Conservation (phyloP, 2,888 invertebrate species). For the Lasioglossum oenotherae region DNA sequence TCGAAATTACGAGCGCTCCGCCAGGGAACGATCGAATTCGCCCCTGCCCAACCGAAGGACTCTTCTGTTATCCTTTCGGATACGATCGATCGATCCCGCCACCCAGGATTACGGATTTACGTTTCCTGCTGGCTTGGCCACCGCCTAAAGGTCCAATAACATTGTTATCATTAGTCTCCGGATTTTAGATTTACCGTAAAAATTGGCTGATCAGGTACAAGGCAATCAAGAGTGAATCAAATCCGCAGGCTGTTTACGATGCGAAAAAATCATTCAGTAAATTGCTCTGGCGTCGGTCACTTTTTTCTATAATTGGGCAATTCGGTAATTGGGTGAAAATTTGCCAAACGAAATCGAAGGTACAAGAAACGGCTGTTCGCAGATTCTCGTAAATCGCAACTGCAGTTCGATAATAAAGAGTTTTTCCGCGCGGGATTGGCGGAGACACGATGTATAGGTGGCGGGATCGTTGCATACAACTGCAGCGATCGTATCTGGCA, state of each 20-base stretch:
- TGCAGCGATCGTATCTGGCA: slow-evolving; percentile 39
- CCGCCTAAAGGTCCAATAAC: neutral
- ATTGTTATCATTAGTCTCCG: neutral
- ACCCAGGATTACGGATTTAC: slow-evolving; percentile 1
- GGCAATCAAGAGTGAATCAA: neutral
- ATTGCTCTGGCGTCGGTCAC: neutral
- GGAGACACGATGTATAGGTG: slow-evolving; percentile 24
- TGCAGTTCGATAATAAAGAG: slow-evolving; percentile 22
- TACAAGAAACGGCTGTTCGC: neutral
- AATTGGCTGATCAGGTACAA: neutral
- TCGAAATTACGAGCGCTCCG: slow-evolving; percentile 25
- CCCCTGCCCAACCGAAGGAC: neutral
- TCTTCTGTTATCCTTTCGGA: slow-evolving; percentile 2
- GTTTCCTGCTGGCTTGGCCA: neutral
- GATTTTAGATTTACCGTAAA: neutral
- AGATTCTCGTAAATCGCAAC: neutral
- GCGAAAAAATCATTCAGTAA: neutral
- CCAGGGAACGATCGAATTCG: slow-evolving; percentile 14
- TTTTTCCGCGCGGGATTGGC: neutral
- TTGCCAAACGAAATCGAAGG: neutral
- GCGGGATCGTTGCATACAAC: slow-evolving; percentile 17
- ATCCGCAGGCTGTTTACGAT: neutral
- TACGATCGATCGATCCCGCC: neutral
- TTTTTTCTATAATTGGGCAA: neutral
- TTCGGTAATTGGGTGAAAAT: neutral